These are phyloP conservation scores for Callimorpha dominula DNA, from an alignment of 2,888 invertebrate species.

Conservation along the genomic window DNA sequence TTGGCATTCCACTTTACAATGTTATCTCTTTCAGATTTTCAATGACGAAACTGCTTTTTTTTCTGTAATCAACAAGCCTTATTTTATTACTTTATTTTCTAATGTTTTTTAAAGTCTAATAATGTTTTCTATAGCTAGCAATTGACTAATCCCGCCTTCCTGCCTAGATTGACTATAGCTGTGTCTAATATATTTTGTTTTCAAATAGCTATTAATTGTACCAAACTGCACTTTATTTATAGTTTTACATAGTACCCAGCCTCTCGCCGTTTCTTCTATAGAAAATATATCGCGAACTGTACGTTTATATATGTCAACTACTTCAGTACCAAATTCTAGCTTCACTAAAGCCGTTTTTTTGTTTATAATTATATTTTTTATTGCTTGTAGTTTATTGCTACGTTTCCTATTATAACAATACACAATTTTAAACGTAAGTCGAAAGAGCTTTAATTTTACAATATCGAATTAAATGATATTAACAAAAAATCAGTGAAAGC, in stretches of 20 bases:
- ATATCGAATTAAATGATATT: not conserved
- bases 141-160: conserved; percentile 83
- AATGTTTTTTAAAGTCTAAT: conserved; percentile 69
- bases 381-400: conserved; percentile 85
- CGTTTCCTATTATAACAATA: conserved; percentile 71
- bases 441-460: conserved; percentile 16
- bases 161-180: conserved; percentile 83
- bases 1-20: conserved; percentile 66
- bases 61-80: conserved; percentile 75
- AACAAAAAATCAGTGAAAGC: conserved; percentile 13
- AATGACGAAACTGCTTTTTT: conserved; percentile 66
- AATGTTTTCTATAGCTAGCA: conserved; percentile 84
- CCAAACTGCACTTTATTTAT: conserved; percentile 72
- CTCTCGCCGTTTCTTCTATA: conserved; percentile 73
- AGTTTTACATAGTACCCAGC: conserved; percentile 73
- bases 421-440: conserved; percentile 59
- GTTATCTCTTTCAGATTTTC: conserved; percentile 65
- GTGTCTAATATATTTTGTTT: conserved; percentile 76
- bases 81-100: conserved; percentile 68
- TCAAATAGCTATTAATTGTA: conserved; percentile 81
- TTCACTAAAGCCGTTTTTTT: conserved; percentile 78
- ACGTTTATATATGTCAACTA: conserved; percentile 72
- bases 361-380: conserved; percentile 70
- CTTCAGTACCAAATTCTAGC: conserved; percentile 84
- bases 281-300: conserved; percentile 82